phyloP scores from a whole-genome alignment of 2,888 invertebrate genomes.

The Pomacea canaliculata region DNA sequence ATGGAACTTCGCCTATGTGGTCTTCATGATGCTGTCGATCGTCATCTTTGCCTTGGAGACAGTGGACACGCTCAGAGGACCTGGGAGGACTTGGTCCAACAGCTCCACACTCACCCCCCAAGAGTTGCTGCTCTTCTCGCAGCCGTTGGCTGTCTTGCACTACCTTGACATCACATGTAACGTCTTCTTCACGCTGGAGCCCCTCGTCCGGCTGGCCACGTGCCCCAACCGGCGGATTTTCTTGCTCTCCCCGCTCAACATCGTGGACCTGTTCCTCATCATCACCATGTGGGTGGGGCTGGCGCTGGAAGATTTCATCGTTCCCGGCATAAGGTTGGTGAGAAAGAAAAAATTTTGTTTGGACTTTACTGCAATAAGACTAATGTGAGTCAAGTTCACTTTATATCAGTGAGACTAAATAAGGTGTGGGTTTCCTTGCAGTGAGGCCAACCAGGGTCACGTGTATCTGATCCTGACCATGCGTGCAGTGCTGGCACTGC shows the following conservation, averaged over 20 bases:
- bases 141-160: constrained; percentile 22
- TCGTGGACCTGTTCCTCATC: constrained; percentile 40
- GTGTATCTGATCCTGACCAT: constrained; percentile 24
- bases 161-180: constrained; percentile 41
- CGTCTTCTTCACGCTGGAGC: constrained; percentile 49
- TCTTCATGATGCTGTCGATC: constrained; percentile 36
- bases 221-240: constrained; percentile 36
- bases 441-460: constrained; percentile 16
- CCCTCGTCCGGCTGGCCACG: constrained; percentile 38
- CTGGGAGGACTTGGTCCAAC: constrained; percentile 1
- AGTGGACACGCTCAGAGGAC: constrained; percentile 22
- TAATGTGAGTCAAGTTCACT: too few relatives aligned
- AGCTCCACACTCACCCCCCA: constrained; percentile 7
- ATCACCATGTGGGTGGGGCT: constrained; percentile 32
- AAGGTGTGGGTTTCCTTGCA: not conserved
- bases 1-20: constrained; percentile 42
- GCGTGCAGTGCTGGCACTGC: constrained; percentile 22
- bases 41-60: constrained; percentile 29
- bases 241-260: constrained; percentile 33
- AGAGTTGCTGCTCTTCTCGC: constrained; percentile 12
- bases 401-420: too few relatives aligned
- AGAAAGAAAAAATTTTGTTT: too few relatives aligned
- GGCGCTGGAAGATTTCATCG: constrained; percentile 21
- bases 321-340: constrained; percentile 8
- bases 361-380: too few relatives aligned